Evolutionary conservation across 2,888 invertebrate genomes (phyloP), one percentile per base, ranked within the genome.

Genomic region (Polia nebulosa): DNA sequence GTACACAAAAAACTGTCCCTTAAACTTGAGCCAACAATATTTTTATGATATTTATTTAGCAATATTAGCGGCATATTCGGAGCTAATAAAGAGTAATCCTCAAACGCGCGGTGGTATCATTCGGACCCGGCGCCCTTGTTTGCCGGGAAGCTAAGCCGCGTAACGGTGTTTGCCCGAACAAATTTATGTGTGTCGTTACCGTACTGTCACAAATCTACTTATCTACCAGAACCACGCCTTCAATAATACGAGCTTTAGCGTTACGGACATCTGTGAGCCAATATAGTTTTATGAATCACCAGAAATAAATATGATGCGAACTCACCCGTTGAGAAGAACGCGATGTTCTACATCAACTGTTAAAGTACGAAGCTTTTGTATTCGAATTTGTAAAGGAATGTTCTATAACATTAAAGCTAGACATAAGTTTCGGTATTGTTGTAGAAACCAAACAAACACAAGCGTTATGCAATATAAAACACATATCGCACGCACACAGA

Each of bases 141-240:
- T 94, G 91, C 88, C 62, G 87, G 89, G 92, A 93, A 94, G 93
- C 94, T 95, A 93, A 95, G 95, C 94, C 89, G 89, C 87, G 90
- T 94, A 93, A 94, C 94, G 90, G 91, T 95, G 94, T 95, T 95
- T 95, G 92, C 90, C 82, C 87, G 87, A 75, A 90, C 91, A 91
- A 94, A 94, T 95, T 94, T 95, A 95, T 94, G 94, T 92, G 86
- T 83, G 88, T 92, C 91, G 91, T 92, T 92, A 90, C 89, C 81
- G 89, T 87, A 86, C 92, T 94, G 94, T 92, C 93, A 92, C 94
- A 95, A 95, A 95, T 95, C 95, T 94, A 95, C 95, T 95, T 95
- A 95, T 95, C 95, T 94, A 92, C 94, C 88, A 89, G 90, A 83
- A 90, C 93, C 95, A 95, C 93, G 93, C 95, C 95, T 94, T 88